Percentiles rank a stretch among this genome's conserved stretches.
phyloP scores from a whole-genome alignment of 1,140 invertebrate species.

The Pantala flavescens region DNA sequence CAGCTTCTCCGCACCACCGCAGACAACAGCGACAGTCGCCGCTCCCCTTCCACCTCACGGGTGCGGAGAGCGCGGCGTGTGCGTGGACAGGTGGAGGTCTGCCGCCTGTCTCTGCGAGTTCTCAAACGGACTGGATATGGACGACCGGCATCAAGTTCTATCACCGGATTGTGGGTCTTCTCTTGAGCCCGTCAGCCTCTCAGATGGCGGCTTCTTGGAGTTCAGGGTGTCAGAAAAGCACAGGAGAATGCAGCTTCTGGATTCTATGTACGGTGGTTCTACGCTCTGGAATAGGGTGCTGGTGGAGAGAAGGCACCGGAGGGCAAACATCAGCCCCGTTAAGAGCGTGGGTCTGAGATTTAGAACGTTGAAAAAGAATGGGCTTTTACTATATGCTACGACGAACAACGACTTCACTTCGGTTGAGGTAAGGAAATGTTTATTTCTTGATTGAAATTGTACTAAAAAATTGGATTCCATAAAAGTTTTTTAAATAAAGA shows the following conservation, averaged over 20 bases:
- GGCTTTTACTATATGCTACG: conserved; percentile 68
- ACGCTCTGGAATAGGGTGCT: conserved; percentile 46
- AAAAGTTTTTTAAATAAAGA: too few relatives aligned
- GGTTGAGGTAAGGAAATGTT: conserved; percentile 48
- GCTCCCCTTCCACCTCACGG: conserved; percentile 31
- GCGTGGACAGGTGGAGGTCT: conserved; percentile 72
- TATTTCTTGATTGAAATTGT: conserved; percentile 14
- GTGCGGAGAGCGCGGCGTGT: conserved; percentile 58
- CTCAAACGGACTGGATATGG: conserved; percentile 29
- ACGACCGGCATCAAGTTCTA: conserved; percentile 47
- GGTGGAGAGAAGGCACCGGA: conserved; percentile 14
- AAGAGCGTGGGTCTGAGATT: conserved; percentile 74
- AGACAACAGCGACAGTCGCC: conserved; percentile 23
- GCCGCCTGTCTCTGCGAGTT: conserved; percentile 29
- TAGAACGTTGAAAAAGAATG: conserved; percentile 61
- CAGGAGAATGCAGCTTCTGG: conserved; percentile 69
- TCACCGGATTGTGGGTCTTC: conserved; percentile 69
- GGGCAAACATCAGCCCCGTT: conserved; percentile 31
- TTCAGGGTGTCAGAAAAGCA: conserved; percentile 75
- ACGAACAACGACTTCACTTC: conserved; percentile 81
- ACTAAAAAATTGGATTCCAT: too few relatives aligned
- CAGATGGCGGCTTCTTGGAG: conserved; percentile 63
- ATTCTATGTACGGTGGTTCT: conserved; percentile 59
- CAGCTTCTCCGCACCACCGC: conserved; percentile 20
- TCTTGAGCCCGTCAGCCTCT: conserved; percentile 66